These are phyloP conservation scores for Tetrax tetrax DNA, from an alignment of 2,113 vertebrate species.

Conservation along the genomic window DNA sequence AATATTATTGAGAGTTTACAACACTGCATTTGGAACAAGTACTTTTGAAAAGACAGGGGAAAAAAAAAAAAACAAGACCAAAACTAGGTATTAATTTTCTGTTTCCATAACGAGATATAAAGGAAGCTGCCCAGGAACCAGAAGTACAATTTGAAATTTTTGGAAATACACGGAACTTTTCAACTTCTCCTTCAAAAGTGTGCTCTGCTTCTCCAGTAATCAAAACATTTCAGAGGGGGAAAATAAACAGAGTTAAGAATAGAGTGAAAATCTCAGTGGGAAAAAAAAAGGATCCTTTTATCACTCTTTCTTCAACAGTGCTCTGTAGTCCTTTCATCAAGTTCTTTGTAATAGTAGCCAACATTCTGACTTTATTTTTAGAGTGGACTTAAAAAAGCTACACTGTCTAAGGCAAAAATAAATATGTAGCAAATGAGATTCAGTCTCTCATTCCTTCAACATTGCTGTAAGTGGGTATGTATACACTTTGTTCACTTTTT, in stretches of 20 bases:
- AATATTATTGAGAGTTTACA: not conserved
- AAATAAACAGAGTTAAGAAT: slow-evolving; percentile 4
- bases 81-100: not conserved
- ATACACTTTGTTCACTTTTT: not conserved
- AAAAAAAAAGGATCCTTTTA: not conserved
- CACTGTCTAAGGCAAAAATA: not conserved
- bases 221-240: not conserved
- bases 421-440: not conserved
- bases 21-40: not conserved
- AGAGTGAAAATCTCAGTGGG: not conserved
- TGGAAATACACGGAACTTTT: not conserved
- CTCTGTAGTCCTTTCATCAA: slow-evolving; percentile 9
- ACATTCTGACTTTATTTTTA: slow-evolving; percentile 39
- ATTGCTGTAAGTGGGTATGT: not conserved
- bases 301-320: not conserved
- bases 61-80: not conserved
- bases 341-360: slow-evolving; percentile 20
- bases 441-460: not conserved
- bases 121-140: not conserved
- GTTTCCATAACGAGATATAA: not conserved
- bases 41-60: not conserved
- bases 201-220: not conserved
- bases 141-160: not conserved
- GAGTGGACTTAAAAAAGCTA: not conserved
- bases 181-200: not conserved